Evolutionary conservation across 2,113 vertebrate genomes (phyloP), one percentile per base, ranked within the genome.

Genomic region (Prolemur simus): DNA sequence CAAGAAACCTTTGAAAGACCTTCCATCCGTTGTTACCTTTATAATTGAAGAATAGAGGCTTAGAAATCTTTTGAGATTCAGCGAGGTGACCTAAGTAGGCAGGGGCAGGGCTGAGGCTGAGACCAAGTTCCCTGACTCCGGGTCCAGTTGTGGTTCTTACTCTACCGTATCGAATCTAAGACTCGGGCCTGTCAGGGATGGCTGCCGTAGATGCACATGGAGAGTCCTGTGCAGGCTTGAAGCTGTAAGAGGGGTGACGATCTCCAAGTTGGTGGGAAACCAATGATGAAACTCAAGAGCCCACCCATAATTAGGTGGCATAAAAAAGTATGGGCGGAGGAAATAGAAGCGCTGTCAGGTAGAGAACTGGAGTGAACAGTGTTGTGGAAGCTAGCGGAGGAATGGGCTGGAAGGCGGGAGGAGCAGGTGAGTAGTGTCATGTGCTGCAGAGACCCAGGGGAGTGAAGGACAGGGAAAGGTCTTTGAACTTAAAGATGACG

Each of bases 201-300:
- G 52, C 60, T 2, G 10, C 37, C 27, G 0, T 8, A 64, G 52
- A 52, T 63, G 10, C 13, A 54, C 23, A 74, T 34, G 15, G 37
- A 45, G 45, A 18, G 20, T 37, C 47, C 8, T 39, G 18, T 15
- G 21, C 18, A 0, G 12, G 69, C n/a, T 2, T n/a, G 11, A 83
- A 89, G 25, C 76, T 32, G 0, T 32, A 5, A 21, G 73, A 83
- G 42, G 29, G 23, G 9, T 6, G 76, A n/a, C 23, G 21, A 45
- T 64, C 5, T 37, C 69, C 63, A 42, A 7, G 27, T 73, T 8
- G 0, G 5, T 60, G 60, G 39, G 34, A 86, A 54, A 23, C 54
- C 68, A 42, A 0, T 27, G 27, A 2, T 68, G n/a, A 66, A 64
- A 47, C 11, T 32, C 47, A 34, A 63, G 42, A 91, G 42, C 3